Evolutionary conservation across 1,140 invertebrate species (phyloP).

Genomic region (Neotoxoptera formosana): DNA sequence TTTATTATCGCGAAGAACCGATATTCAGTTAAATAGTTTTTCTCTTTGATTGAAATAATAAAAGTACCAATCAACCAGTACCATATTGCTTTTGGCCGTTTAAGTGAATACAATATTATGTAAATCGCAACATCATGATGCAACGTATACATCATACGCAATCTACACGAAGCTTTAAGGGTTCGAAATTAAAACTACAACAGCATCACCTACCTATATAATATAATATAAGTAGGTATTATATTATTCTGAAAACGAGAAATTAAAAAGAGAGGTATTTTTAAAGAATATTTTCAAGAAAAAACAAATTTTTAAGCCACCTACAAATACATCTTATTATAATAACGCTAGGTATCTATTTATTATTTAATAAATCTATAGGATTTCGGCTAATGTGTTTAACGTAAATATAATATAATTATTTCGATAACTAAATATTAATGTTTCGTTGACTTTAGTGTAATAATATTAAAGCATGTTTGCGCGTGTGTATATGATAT

Average conservation of each 20-base stretch:
- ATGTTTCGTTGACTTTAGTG: background rate
- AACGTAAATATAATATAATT: background rate
- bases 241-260: background rate
- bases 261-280: background rate
- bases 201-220: background rate
- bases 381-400: background rate
- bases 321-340: background rate
- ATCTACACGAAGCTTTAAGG: background rate
- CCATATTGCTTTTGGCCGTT: background rate
- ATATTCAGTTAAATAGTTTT: background rate
- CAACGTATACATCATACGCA: background rate
- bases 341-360: background rate
- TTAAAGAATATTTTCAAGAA: background rate
- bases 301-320: background rate
- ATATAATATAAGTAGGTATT: too few relatives aligned
- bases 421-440: background rate
- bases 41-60: background rate
- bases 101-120: background rate
- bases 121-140: background rate
- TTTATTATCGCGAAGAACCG: background rate
- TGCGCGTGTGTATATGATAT: background rate
- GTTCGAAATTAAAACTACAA: background rate
- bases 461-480: background rate
- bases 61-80: background rate
- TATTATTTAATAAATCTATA: background rate